Percentiles rank a stretch among this genome's conserved stretches.
These are phyloP conservation scores for Hydrolagus colliei DNA, from an alignment of 2,797 vertebrate species.

Conservation along the genomic window DNA sequence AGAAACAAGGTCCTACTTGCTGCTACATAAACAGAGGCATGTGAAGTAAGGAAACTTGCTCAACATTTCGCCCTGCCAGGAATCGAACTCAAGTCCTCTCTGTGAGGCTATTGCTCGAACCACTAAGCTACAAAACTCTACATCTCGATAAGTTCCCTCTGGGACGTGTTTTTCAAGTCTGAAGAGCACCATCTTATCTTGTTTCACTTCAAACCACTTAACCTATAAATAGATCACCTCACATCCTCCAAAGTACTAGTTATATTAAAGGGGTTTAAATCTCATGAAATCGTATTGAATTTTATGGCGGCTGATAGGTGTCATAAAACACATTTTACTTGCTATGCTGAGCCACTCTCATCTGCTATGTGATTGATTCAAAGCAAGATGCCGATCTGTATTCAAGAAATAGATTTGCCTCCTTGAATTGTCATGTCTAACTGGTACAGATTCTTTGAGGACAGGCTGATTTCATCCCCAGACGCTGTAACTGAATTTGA, in stretches of 20 bases:
- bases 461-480: background rate
- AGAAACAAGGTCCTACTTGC: too few species aligned
- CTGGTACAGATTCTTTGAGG: background rate
- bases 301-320: background rate
- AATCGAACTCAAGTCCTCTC: too few species aligned
- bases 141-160: too few species aligned
- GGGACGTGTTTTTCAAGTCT: too few species aligned
- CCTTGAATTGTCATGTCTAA: background rate
- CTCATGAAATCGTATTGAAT: background rate
- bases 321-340: background rate
- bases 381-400: background rate
- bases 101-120: too few species aligned
- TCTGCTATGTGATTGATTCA: background rate
- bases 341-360: background rate
- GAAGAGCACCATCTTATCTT: too few species aligned
- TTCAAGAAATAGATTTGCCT: background rate
- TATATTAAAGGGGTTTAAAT: background rate
- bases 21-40: too few species aligned
- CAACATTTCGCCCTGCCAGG: too few species aligned
- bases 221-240: background rate
- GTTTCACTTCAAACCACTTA: background rate
- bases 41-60: too few species aligned
- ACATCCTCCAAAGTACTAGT: background rate
- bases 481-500: conserved; percentile 7
- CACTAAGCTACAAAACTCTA: too few species aligned